Base-by-base conservation (phyloP, 53 echinoderm and acorn worm species). In the Mesocentrotus franciscanus region DNA sequence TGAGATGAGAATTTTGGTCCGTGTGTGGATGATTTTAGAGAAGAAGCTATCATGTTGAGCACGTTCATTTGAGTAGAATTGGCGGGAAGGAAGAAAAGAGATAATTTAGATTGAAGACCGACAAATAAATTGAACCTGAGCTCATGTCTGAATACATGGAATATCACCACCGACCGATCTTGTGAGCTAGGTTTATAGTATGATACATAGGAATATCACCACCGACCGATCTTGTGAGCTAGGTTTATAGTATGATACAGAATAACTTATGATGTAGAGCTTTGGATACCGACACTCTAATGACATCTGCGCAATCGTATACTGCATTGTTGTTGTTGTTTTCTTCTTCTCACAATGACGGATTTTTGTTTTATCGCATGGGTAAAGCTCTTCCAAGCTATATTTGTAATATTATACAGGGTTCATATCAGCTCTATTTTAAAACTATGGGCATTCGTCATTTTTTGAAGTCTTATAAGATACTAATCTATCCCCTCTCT, bases 91-190 rank as follows among this genome's bases (percentile, higher is more conserved):
- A 18, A 81, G 81, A 81, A 81, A 81, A 81, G 81, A 42, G 81
- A 81, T 81, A 81, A 81, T 81, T 81, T 81, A 81, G 42, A 81
- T 81, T 81, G 81, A 81, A 42, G 81, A 81, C 81, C 42, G 42
- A 42, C 36, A 74, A 81, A 81, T 81, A 81, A 81, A 81, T 81
- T 81, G 81, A 81, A 81, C 8, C 39, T 39, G 81, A 81, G 81
- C 81, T 81, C 39, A 39, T 79, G 79, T 79, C 79, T 36, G 36
- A 35, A 79, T 79, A 17, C 79, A 79, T 36, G 22, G 81, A 81
- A 81, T 81, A 81, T 17, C 33, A 39, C 36, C 9, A 33, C 36
- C 36, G 81, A 33, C 39, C 36, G 7, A 33, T 36, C 36, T 39
- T 22, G 16, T 81, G 81, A 42, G 12, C 12, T 33, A 81, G 36